These are phyloP conservation scores for Siphlonurus alternatus DNA, from an alignment of 2,888 invertebrate genomes.

Conservation along the genomic window DNA sequence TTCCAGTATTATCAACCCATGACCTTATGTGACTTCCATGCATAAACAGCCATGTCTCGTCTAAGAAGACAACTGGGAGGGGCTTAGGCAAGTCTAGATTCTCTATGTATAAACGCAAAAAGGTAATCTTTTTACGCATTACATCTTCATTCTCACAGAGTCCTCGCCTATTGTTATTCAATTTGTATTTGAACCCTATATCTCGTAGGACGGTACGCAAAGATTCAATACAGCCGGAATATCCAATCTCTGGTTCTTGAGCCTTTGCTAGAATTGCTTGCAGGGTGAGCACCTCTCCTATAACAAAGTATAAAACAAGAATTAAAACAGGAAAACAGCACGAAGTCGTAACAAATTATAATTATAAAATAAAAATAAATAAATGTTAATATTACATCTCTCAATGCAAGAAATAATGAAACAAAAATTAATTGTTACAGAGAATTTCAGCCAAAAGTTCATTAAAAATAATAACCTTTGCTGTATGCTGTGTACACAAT, in stretches of 20 bases:
- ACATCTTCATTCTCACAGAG: background rate
- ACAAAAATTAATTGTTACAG: background rate
- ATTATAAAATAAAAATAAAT: too few species aligned
- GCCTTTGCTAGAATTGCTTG: too few species aligned
- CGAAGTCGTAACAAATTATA: too few species aligned
- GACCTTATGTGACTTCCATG: background rate
- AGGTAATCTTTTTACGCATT: too few species aligned
- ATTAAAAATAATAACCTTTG: too few species aligned
- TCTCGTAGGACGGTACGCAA: background rate
- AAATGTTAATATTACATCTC: background rate
- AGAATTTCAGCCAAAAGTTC: too few species aligned
- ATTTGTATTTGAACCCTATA: background rate
- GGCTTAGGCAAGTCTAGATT: background rate
- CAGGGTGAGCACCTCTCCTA: too few species aligned
- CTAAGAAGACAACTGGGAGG: background rate
- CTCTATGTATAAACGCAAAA: background rate
- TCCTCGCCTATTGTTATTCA: background rate
- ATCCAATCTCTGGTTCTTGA: too few species aligned
- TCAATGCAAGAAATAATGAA: background rate
- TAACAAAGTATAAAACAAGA: too few species aligned
- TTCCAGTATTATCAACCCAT: background rate
- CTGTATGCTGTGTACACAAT: background rate
- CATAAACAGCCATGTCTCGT: background rate
- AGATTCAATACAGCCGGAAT: background rate
- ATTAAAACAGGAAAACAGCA: too few species aligned